Evolutionary conservation across 2,888 invertebrate genomes (phyloP).

Genomic region (Dicroscelio sp.): DNA sequence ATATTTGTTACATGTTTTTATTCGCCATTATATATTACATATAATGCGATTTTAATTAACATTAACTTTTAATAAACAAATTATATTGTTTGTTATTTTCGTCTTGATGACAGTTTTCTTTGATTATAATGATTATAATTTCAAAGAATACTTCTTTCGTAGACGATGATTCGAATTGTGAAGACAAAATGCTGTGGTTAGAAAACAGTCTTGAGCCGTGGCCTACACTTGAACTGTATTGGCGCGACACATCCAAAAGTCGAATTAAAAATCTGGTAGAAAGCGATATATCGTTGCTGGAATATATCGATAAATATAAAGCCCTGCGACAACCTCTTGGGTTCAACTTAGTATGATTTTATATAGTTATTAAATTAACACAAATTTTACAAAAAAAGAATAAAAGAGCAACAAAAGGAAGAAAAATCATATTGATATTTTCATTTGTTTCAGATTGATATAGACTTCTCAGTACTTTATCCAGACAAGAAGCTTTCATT

Average conservation of each 20-base stretch:
- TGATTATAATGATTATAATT: too few species aligned
- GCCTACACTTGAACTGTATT: slow-evolving; percentile 66
- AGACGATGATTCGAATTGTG: background rate
- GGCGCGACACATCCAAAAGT: slow-evolving; percentile 58
- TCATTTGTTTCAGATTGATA: slow-evolving; percentile 38
- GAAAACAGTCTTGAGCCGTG: slow-evolving; percentile 63
- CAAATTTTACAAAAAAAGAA: background rate
- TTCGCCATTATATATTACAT: too few species aligned
- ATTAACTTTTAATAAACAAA: too few species aligned
- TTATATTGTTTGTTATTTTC: too few species aligned
- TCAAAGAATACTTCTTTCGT: too few species aligned
- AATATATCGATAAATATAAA: slow-evolving; percentile 14
- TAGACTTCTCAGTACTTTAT: too few species aligned
- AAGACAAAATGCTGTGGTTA: slow-evolving; percentile 32
- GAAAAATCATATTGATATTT: background rate
- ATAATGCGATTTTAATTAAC: too few species aligned
- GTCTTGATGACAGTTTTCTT: too few species aligned
- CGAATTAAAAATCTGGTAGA: slow-evolving; percentile 47
- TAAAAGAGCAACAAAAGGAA: too few species aligned
- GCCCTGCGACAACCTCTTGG: slow-evolving; percentile 45
- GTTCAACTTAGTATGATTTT: slow-evolving; percentile 28
- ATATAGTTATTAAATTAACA: background rate
- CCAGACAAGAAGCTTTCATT: too few species aligned
- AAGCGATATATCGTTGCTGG: background rate
- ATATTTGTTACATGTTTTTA: background rate